These are phyloP conservation scores for Malurus leucopterus DNA, from an alignment of 2,797 vertebrate genomes.

Conservation along the genomic window DNA sequence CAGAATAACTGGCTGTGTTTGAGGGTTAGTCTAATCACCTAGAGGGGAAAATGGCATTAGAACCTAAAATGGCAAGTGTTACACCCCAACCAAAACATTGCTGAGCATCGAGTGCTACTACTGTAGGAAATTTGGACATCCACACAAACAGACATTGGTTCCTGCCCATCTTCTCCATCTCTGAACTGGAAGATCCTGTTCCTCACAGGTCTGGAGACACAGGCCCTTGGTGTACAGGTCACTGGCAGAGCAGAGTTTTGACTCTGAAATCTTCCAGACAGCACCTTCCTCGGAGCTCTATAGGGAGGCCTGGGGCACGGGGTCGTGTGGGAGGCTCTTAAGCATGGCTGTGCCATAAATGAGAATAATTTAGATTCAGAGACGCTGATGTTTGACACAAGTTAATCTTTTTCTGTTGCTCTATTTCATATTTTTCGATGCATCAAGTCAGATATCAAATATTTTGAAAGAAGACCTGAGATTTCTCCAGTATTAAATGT, in stretches of 20 bases:
- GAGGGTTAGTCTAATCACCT: background rate
- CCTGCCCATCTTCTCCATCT: background rate
- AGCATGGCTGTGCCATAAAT: background rate
- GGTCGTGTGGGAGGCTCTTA: background rate
- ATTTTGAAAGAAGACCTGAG: conserved; percentile 28
- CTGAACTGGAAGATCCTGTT: background rate
- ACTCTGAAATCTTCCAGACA: background rate
- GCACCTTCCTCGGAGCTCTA: rapidly evolving
- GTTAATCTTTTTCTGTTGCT: background rate
- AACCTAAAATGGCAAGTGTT: background rate
- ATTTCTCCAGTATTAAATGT: background rate
- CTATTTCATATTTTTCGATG: background rate
- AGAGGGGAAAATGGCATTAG: background rate
- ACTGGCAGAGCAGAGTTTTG: background rate
- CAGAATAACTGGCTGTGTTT: background rate
- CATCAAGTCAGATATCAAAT: background rate
- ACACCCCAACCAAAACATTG: background rate
- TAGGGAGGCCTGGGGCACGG: background rate
- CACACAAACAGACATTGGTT: background rate
- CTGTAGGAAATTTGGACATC: background rate
- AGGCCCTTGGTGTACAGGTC: background rate
- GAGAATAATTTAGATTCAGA: background rate
- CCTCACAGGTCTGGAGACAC: rapidly evolving
- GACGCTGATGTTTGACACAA: background rate
- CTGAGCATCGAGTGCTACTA: rapidly evolving